These are phyloP conservation scores for Saccostrea glomerata DNA, from an alignment of 1,140 invertebrate species.

Conservation along the genomic window DNA sequence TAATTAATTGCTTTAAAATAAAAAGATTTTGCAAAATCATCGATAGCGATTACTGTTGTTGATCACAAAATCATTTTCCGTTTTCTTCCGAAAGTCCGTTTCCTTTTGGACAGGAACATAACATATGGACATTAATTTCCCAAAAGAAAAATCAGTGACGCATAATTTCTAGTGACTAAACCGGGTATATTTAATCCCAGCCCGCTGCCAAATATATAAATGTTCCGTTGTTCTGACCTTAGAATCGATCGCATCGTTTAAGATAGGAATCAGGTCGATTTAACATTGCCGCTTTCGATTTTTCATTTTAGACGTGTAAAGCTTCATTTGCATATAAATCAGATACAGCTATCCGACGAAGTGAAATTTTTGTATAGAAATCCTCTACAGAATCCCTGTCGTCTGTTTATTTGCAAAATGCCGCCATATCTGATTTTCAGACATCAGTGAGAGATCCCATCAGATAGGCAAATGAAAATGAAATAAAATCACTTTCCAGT, in stretches of 20 bases:
- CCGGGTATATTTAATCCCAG: not conserved
- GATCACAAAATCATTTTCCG: not conserved
- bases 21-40: not conserved
- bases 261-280: conserved; percentile 45
- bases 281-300: conserved; percentile 48
- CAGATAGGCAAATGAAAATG: conserved; percentile 47
- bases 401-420: conserved; percentile 47
- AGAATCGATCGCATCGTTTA: conserved; percentile 21
- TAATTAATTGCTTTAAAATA: not conserved
- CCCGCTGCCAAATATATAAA: not conserved
- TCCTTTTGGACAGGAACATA: not conserved
- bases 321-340: conserved; percentile 50
- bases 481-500: conserved; percentile 45
- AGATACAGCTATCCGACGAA: conserved; percentile 32
- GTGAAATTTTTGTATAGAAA: conserved; percentile 37
- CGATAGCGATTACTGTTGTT: not conserved
- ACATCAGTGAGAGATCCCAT: conserved; percentile 43
- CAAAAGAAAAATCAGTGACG: not conserved
- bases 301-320: conserved; percentile 40
- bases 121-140: conserved; percentile 19
- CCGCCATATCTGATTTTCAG: conserved; percentile 44
- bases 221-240: conserved; percentile 14
- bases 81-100: not conserved
- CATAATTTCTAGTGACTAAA: not conserved
- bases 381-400: not conserved